phyloP scores from a whole-genome alignment of 2,888 invertebrate genomes.

The Rhamnusium bicolor region DNA sequence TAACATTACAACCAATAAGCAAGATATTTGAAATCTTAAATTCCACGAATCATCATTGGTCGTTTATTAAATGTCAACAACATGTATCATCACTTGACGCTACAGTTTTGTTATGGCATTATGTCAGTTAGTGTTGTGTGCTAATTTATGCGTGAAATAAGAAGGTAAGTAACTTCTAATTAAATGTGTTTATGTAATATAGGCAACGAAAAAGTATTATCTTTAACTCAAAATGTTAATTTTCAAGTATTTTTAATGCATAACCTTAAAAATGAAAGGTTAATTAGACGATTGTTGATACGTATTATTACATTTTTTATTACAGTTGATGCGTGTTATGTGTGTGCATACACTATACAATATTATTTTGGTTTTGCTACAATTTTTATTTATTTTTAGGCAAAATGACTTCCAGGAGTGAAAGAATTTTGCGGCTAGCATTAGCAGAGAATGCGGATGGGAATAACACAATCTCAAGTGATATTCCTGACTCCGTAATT shows the following conservation, averaged over 20 bases:
- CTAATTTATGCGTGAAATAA: no score
- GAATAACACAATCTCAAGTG: no score
- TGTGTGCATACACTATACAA: background rate
- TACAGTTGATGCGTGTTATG: background rate
- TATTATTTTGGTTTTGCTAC: background rate
- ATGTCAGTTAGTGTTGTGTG: no score
- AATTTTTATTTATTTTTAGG: slow-evolving; percentile 1
- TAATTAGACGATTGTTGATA: slow-evolving; percentile 1
- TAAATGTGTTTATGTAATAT: no score
- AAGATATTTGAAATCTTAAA: no score
- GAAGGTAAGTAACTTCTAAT: no score
- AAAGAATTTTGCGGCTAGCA: no score
- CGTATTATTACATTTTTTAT: background rate
- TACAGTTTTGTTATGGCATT: background rate
- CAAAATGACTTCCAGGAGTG: no score
- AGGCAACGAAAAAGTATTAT: background rate
- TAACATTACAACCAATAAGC: no score
- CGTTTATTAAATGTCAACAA: background rate
- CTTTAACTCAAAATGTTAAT: background rate
- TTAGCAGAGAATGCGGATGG: no score
- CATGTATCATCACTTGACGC: background rate
- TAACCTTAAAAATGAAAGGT: background rate
- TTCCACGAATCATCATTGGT: no score
- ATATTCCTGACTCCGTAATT: no score
- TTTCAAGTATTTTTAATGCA: background rate